Conservation (phyloP, 2,888 invertebrate species). For the Drosophila algonquin region DNA sequence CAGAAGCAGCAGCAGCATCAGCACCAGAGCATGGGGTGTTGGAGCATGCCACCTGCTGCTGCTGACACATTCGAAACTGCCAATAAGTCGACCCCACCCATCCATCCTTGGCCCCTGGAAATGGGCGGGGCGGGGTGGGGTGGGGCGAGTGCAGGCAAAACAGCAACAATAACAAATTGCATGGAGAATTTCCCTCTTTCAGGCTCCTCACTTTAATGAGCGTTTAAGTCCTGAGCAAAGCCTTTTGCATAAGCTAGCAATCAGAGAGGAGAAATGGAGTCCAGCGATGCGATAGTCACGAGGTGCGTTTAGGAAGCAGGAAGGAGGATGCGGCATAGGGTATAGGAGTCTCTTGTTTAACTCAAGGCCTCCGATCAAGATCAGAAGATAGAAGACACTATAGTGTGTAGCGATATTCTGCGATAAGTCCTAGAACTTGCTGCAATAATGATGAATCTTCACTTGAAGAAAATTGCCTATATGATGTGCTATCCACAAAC, state of each 20-base stretch:
- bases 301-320: no score
- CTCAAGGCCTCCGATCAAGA: no score
- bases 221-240: slow-evolving; percentile 49
- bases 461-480: no score
- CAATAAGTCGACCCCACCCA: slow-evolving; percentile 63
- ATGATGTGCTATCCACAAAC: no score
- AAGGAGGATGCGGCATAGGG: no score
- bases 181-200: slow-evolving; percentile 16
- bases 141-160: slow-evolving; percentile 43
- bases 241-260: slow-evolving; percentile 34
- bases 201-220: slow-evolving; percentile 56
- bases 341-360: no score
- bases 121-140: neutral
- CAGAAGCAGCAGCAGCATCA: neutral
- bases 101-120: neutral
- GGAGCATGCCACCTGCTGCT: slow-evolving; percentile 69
- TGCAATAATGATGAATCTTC: no score
- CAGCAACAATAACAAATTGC: slow-evolving; percentile 59
- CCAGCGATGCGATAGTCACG: neutral
- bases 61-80: slow-evolving; percentile 75
- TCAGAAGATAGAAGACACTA: no score
- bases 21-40: neutral
- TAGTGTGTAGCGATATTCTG: no score
- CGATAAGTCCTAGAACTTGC: no score
- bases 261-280: neutral